Percentiles rank a stretch among this genome's conserved stretches.
phyloP scores from a whole-genome alignment of 2,888 invertebrate species.

The Eremobia ochroleuca region DNA sequence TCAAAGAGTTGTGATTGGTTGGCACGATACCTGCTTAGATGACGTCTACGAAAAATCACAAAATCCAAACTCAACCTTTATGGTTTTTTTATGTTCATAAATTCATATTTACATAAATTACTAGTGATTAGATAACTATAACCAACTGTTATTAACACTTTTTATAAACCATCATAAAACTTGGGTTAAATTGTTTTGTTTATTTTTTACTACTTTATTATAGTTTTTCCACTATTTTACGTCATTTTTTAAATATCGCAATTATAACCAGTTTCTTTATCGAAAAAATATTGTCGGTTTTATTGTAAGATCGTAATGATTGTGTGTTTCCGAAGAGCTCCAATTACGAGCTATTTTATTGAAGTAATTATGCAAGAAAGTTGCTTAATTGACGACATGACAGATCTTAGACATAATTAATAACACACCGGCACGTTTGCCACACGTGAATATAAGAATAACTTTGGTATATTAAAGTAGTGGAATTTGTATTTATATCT shows the following conservation, averaged over 20 bases:
- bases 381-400: conserved; percentile 18
- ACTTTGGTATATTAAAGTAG: background rate
- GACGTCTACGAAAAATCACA: background rate
- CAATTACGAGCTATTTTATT: conserved; percentile 1
- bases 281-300: background rate
- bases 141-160: background rate
- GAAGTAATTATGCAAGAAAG: conserved; percentile 16
- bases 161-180: conserved; percentile 2
- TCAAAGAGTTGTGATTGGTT: no score
- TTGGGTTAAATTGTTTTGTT: background rate
- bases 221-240: background rate
- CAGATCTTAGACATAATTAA: background rate
- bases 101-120: background rate
- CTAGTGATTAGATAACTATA: no score
- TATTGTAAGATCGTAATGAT: background rate
- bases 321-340: background rate
- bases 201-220: background rate
- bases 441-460: conserved; percentile 16
- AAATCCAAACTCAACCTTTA: background rate
- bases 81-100: background rate
- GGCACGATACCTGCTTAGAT: no score
- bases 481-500: conserved; percentile 22
- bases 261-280: background rate
- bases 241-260: background rate
- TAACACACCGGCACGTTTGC: background rate